Percentiles rank a stretch among this genome's conserved stretches.
phyloP scores from a whole-genome alignment of 2,888 invertebrate genomes.

The Diplazon laetatorius region DNA sequence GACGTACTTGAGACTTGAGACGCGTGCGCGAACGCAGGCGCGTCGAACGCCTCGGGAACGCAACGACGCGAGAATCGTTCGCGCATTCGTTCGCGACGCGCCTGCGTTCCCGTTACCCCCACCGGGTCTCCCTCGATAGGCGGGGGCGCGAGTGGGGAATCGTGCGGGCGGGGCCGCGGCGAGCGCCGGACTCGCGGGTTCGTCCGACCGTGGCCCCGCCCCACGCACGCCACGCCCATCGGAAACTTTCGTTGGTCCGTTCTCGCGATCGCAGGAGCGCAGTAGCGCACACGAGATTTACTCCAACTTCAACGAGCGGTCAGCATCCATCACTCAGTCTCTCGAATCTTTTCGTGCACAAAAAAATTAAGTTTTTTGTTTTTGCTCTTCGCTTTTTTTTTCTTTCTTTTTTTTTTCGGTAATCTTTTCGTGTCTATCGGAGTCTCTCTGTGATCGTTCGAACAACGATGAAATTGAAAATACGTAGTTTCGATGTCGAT shows the following conservation, averaged over 20 bases:
- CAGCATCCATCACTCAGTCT: conserved; percentile 31
- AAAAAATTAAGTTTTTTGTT: background rate
- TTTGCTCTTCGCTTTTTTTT: background rate
- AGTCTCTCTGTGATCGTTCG: no score
- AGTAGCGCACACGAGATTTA: conserved; percentile 55
- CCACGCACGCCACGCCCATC: conserved; percentile 30
- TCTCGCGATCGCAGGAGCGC: conserved; percentile 28
- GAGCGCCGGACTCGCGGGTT: conserved; percentile 25
- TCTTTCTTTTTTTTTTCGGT: background rate
- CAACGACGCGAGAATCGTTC: conserved; percentile 35
- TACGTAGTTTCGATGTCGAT: no score
- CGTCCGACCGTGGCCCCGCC: conserved; percentile 48
- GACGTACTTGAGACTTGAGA: no score
- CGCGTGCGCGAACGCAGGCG: conserved; percentile 42
- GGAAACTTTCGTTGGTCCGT: conserved; percentile 11
- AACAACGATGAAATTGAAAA: no score
- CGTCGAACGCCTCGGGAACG: conserved; percentile 40
- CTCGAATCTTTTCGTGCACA: background rate
- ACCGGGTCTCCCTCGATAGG: conserved; percentile 10
- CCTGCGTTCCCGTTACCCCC: no score
- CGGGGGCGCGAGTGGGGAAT: background rate
- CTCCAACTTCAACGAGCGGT: conserved; percentile 42
- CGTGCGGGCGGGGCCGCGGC: conserved; percentile 54
- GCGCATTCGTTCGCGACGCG: conserved; percentile 32
- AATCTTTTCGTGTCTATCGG: background rate